Evolutionary conservation across 2,797 vertebrate genomes (phyloP).

Genomic region (Megaceryle alcyon): DNA sequence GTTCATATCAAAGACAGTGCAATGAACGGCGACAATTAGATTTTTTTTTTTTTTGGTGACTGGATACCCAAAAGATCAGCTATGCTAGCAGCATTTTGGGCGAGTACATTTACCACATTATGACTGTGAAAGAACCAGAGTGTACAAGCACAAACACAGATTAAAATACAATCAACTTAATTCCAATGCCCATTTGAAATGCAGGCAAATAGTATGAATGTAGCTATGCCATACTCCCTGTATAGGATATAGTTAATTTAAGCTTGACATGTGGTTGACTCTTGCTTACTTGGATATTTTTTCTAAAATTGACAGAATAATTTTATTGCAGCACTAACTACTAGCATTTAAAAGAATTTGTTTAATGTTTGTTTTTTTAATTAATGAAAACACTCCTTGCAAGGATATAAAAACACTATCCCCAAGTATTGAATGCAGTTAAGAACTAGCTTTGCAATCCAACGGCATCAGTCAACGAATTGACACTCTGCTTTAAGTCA

Average conservation of each 20-base stretch:
- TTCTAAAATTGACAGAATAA: not conserved
- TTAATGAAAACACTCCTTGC: not conserved
- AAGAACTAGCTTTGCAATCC: not conserved
- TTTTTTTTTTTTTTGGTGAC: not conserved
- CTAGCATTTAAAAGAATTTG: no score
- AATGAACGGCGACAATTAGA: not conserved
- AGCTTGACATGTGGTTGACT: not conserved
- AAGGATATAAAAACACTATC: not conserved
- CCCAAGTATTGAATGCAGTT: not conserved
- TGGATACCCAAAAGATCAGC: not conserved
- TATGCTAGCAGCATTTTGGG: not conserved
- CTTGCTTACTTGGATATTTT: not conserved
- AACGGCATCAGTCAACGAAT: not conserved
- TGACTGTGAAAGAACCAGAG: not conserved
- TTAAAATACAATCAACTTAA: not conserved
- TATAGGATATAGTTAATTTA: not conserved
- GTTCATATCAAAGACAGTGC: not conserved
- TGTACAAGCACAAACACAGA: not conserved
- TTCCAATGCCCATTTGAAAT: not conserved
- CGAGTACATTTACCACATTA: not conserved
- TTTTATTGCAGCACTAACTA: not conserved
- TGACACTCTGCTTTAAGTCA: not conserved
- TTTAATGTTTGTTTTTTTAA: not conserved
- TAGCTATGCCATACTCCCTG: not conserved
- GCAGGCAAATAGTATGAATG: rapidly evolving